Percentiles rank a stretch among this genome's conserved stretches.
Conservation (phyloP, 2,888 invertebrate genomes). For the Pachycephus smyrnensis region DNA sequence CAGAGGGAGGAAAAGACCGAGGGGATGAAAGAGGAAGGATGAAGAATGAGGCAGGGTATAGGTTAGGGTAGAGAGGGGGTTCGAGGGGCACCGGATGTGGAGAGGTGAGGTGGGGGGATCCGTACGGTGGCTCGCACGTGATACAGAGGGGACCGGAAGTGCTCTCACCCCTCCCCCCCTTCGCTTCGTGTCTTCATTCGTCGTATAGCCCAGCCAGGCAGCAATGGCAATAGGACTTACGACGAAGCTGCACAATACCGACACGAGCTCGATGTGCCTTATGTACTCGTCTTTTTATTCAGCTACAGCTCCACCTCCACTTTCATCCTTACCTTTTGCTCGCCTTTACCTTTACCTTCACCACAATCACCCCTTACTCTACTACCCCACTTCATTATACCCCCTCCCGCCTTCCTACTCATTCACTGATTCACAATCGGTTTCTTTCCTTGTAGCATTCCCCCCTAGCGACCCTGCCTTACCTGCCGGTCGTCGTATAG, state of each 20-base stretch:
- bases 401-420: conserved; percentile 10
- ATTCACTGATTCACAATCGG: conserved; percentile 12
- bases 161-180: conserved; percentile 54
- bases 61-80: conserved; percentile 21
- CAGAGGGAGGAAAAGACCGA: conserved; percentile 4
- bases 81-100: conserved; percentile 45
- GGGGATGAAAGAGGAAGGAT: conserved; percentile 17
- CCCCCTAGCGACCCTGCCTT: conserved; percentile 3
- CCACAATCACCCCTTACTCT: neutral
- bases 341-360: neutral
- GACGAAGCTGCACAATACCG: conserved; percentile 36
- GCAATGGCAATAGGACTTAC: conserved; percentile 46
- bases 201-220: neutral
- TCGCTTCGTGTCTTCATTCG: conserved; percentile 46
- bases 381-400: conserved; percentile 7
- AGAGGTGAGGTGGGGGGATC: conserved; percentile 54
- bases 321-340: conserved; percentile 9
- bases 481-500: conserved; percentile 12
- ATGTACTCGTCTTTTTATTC: conserved; percentile 1
- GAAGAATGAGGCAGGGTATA: conserved; percentile 14
- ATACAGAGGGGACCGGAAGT: conserved; percentile 66
- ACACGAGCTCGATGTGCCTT: conserved; percentile 9
- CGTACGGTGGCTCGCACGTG: conserved; percentile 66
- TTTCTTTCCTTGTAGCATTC: conserved; percentile 9
- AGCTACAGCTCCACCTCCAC: neutral